Percentiles rank a stretch among this genome's conserved stretches.
Conservation (phyloP, 2,113 vertebrate species). For the Antechinus stuartii region DNA sequence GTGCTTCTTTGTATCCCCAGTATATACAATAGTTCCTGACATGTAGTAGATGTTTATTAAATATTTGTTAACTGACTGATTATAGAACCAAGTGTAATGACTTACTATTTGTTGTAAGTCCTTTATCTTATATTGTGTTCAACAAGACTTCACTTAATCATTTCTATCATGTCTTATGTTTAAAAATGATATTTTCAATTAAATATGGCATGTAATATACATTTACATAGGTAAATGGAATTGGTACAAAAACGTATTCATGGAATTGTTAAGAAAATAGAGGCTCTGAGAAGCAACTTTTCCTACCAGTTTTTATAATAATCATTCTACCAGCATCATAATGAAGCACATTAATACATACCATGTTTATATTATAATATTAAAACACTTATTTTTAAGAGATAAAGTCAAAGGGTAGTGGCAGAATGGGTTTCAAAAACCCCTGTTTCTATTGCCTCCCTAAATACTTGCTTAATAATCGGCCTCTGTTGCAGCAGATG, state of each 20-base stretch:
- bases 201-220: background rate
- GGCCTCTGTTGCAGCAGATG: background rate
- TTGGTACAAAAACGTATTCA: background rate
- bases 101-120: background rate
- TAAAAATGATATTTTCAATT: background rate
- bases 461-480: background rate
- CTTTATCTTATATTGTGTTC: background rate
- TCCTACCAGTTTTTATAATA: background rate
- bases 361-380: background rate
- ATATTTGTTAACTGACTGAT: background rate
- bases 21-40: background rate
- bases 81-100: background rate
- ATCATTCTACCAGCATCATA: background rate
- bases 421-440: background rate
- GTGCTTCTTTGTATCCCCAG: background rate
- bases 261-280: rapidly evolving
- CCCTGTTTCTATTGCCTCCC: background rate
- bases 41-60: background rate
- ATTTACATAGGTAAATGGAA: rapidly evolving
- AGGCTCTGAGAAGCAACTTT: background rate
- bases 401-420: background rate
- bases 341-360: background rate
- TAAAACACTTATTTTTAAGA: background rate
- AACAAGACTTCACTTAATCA: background rate
- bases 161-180: background rate